Base-by-base conservation (phyloP, 2,113 vertebrate genomes). In the Vulpes ferrilata region DNA sequence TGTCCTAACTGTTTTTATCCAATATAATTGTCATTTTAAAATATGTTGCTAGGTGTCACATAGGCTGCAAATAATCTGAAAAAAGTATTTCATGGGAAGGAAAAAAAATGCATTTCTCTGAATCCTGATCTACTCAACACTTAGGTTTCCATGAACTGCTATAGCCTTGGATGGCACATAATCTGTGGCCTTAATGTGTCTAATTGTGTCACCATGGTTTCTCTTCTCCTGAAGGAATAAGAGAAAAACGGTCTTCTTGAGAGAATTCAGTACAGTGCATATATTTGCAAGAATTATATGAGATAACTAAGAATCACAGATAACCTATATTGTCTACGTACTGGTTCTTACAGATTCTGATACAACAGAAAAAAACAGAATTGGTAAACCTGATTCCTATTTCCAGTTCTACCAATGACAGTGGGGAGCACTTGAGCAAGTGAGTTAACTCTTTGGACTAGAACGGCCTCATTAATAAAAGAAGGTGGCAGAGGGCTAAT, bases 141-240 rank as follows among this genome's bases (percentile, higher is more conserved):
- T 64, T 59, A 89, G 7, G 30, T 80, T 89, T 20, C 73, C 48
- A n/a, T 60, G 32, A 69, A 81, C 38, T 55, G 22, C 15, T 35
- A 74, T 4, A 90, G 57, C 35, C 32, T 80, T 64, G 27, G 19
- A 81, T 48, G 27, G 48, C n/a, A 64, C 81, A 85, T 9, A 76
- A 62, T 64, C 73, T 83, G n/a, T 48, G 20, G 23, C 51, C 9
- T 25, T 73, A 43, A 53, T 4, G 9, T 79, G 32, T 51, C 48
- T 86, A 88, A 76, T 20, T 90, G 69, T 60, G 62, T 81, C 86
- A 89, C 12, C 53, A 25, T 9, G 65, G 23, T 48, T 83, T 59
- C 17, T 92, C 73, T 71, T 53, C 48, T 93, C 19, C 48, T 60
- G 32, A 89, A 96, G 67, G 38, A 96, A 71, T 67, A 87, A 43